phyloP scores from a whole-genome alignment of 2,888 invertebrate genomes.

The Tiphia femorata region DNA sequence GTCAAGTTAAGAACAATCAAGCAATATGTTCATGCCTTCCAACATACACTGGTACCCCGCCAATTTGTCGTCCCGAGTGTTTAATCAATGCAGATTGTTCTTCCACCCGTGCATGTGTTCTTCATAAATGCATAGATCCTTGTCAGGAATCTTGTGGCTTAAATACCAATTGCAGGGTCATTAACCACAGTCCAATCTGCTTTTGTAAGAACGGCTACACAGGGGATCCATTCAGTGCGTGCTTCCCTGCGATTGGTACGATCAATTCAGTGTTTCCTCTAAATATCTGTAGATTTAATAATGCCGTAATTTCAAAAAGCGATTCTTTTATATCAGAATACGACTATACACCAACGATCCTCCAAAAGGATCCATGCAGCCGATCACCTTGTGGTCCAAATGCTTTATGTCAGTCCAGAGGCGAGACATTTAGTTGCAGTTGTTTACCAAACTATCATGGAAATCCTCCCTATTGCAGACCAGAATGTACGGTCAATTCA shows the following conservation, averaged over 20 bases:
- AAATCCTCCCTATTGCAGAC: conserved; percentile 77
- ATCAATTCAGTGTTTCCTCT: conserved; percentile 1
- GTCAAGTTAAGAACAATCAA: conserved; percentile 77
- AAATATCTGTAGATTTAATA: too few relatives aligned
- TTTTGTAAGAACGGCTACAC: conserved; percentile 68
- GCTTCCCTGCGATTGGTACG: conserved; percentile 67
- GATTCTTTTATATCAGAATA: too few relatives aligned
- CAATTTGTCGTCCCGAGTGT: conserved; percentile 84
- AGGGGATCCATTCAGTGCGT: conserved; percentile 67
- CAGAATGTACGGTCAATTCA: conserved; percentile 84
- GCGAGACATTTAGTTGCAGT: conserved; percentile 74
- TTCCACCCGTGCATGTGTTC: conserved; percentile 81
- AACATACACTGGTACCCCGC: conserved; percentile 81
- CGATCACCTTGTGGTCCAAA: conserved; percentile 77
- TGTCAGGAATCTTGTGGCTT: conserved; percentile 72
- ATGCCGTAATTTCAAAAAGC: too few relatives aligned
- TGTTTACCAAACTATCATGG: conserved; percentile 79
- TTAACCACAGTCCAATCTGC: conserved; percentile 76
- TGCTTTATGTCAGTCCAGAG: conserved; percentile 75
- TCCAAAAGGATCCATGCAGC: conserved; percentile 58
- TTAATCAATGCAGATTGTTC: conserved; percentile 83
- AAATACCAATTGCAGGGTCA: conserved; percentile 76
- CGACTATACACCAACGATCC: too few relatives aligned
- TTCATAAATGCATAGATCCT: conserved; percentile 80
- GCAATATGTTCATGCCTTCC: conserved; percentile 84